phyloP scores from a whole-genome alignment of 2,888 invertebrate species.

The Auanema freiburgensis region DNA sequence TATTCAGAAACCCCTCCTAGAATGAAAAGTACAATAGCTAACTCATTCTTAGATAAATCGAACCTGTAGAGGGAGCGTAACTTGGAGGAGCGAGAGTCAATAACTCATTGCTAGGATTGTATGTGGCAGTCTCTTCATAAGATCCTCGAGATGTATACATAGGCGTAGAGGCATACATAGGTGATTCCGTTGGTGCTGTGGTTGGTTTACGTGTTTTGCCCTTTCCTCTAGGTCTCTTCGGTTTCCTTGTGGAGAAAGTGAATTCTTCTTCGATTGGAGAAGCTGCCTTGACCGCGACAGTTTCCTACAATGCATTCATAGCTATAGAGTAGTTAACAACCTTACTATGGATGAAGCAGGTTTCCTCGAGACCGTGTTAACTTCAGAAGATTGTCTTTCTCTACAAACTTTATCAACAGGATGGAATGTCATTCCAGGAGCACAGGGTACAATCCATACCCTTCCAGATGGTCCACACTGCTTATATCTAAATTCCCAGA shows the following conservation, averaged over 20 bases:
- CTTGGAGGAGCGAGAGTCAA: too few species aligned
- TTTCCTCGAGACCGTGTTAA: background rate
- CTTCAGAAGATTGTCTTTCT: slow-evolving; percentile 1
- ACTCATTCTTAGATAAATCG: too few species aligned
- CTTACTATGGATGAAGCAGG: slow-evolving; percentile 15
- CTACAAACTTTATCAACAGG: slow-evolving; percentile 38
- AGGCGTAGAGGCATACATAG: background rate
- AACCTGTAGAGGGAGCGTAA: too few species aligned
- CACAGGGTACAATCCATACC: slow-evolving; percentile 48
- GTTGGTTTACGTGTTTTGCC: slow-evolving; percentile 20
- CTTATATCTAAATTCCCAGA: slow-evolving; percentile 26
- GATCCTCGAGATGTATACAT: too few species aligned
- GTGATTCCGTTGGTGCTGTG: slow-evolving; percentile 1
- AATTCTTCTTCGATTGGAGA: slow-evolving; percentile 30
- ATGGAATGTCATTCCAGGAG: slow-evolving; percentile 40
- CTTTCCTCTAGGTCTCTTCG: slow-evolving; percentile 25
- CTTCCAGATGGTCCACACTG: slow-evolving; percentile 42
- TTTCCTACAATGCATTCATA: too few species aligned
- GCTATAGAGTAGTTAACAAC: background rate
- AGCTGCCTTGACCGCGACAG: too few species aligned
- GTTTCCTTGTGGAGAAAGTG: slow-evolving; percentile 37
- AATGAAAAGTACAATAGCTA: too few species aligned
- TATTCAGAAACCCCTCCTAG: too few species aligned
- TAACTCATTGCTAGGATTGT: too few species aligned
- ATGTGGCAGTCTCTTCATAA: too few species aligned